Base-by-base conservation (phyloP, 2,113 vertebrate genomes). In the Chaetops frenatus region DNA sequence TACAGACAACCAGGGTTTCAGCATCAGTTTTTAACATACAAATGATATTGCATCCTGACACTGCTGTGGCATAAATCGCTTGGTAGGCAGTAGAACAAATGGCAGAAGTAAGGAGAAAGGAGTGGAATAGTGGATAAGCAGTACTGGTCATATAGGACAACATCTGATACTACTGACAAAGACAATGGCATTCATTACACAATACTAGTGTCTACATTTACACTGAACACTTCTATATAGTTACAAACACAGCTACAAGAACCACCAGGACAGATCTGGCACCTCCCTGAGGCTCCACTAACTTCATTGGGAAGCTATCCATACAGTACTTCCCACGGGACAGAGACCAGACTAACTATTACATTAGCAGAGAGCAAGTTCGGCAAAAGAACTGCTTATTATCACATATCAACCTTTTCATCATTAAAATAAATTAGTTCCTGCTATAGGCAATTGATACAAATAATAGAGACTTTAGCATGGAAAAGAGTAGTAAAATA, bases 311-410 rank as follows among this genome's bases (percentile, higher is more conserved):
- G 61, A 66, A 70, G 72, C 38, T 15, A 61, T 12, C 21, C 50
- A 62, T 7, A 48, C 13, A 70, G 23, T 16, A 16, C 24, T 58
- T 53, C 6, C 31, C 48, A 74, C 0, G 0, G 65, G 35, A 60
- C 51, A 90, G 42, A 73, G 24, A 57, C 24, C 17, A 56, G 16
- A 28, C 8, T 15, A 45, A 64, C 42, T 40, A 44, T 11, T 51
- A 51, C 36, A 69, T 10, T 21, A 51, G 22, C 31, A 86, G 45
- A 71, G 6, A 67, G 27, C 17, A 78, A 54, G 35, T 24, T 67
- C 81, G 44, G 17, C 38, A 62, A 25, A 84, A 78, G 19, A 62
- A 45, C n/a, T 53, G 10, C 6, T 0, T 42, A 33, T 38, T 29
- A 45, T 58, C 51, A 36, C 17, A 51, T 18, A 44, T 6, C 35